phyloP scores from a whole-genome alignment of 2,797 vertebrate genomes.

The Serranus cabrilla region DNA sequence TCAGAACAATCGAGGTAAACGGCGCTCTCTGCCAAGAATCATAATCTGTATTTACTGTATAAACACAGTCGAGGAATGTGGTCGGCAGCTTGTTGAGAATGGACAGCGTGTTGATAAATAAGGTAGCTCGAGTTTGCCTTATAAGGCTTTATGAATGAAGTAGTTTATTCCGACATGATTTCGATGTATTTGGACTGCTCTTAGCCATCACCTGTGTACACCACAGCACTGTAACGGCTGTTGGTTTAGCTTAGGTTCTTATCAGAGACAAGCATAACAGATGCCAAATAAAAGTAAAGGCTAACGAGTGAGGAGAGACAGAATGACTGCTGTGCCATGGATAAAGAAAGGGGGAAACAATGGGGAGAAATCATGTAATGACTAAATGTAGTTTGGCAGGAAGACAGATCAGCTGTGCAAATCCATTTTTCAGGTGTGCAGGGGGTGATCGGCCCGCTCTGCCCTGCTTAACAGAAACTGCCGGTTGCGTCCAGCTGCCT shows the following conservation, averaged over 20 bases:
- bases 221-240: not conserved
- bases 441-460: conserved; percentile 22
- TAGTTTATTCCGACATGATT: conserved; percentile 32
- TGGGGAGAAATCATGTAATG: conserved; percentile 39
- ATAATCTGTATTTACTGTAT: conserved; percentile 53
- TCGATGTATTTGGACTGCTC: not conserved
- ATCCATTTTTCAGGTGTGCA: conserved; percentile 61
- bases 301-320: conserved; percentile 33
- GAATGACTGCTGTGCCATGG: conserved; percentile 23
- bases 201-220: not conserved
- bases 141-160: conserved; percentile 34
- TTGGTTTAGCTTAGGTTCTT: conserved; percentile 12
- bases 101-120: conserved; percentile 54
- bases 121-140: conserved; percentile 26
- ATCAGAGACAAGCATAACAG: conserved; percentile 4
- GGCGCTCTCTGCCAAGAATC: conserved; percentile 38
- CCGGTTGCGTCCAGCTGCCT: conserved; percentile 65
- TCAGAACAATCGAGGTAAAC: conserved; percentile 37
- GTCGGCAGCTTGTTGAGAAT: conserved; percentile 27
- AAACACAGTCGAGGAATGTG: conserved; percentile 40
- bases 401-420: conserved; percentile 56
- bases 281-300: conserved; percentile 43
- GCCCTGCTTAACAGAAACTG: conserved; percentile 53
- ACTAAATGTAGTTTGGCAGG: conserved; percentile 49
- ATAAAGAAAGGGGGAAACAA: conserved; percentile 37